A percentile compares a stretch with the other conserved stretches of the same genome.
phyloP scores from a whole-genome alignment of 1,140 invertebrate genomes.

The Hermatobates lingyangjiaoensis region DNA sequence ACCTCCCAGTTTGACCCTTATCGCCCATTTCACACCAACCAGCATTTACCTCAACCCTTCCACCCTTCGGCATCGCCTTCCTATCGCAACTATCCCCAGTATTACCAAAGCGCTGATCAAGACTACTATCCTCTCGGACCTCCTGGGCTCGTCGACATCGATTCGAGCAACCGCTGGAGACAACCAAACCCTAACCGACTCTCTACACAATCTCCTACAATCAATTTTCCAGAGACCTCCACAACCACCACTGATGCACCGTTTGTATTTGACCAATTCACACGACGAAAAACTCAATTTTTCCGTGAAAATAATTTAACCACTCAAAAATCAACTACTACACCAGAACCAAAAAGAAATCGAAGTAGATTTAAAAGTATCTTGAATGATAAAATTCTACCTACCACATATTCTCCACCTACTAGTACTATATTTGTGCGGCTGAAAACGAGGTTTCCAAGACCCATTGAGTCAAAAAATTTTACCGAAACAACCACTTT shows the following conservation, averaged over 20 bases:
- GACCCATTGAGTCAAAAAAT: slow-evolving; percentile 1
- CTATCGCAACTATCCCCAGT: slow-evolving; percentile 2
- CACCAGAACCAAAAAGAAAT: neutral
- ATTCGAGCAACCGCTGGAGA: slow-evolving; percentile 13
- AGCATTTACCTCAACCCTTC: slow-evolving; percentile 17
- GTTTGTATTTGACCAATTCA: too few relatives aligned
- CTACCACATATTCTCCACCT: slow-evolving; percentile 14
- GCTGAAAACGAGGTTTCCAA: slow-evolving; percentile 7
- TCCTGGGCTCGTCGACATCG: slow-evolving; percentile 11
- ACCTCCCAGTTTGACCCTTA: slow-evolving; percentile 6
- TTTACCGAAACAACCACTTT: neutral
- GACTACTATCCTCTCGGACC: slow-evolving; percentile 13
- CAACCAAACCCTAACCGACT: neutral
- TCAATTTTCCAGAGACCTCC: too few relatives aligned
- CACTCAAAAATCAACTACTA: neutral
- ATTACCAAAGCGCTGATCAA: slow-evolving; percentile 3
- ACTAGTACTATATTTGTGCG: slow-evolving; percentile 1
- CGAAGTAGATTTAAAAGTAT: slow-evolving; percentile 6
- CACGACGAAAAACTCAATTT: neutral
- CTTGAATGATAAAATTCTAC: slow-evolving; percentile 8
- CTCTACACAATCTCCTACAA: neutral
- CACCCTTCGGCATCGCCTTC: neutral
- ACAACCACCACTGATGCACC: too few relatives aligned
- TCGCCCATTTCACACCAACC: slow-evolving; percentile 14
- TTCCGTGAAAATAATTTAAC: neutral